Percentiles rank a stretch among this genome's conserved stretches.
phyloP scores from a whole-genome alignment of 2,888 invertebrate genomes.

The Ariolimax columbianus region DNA sequence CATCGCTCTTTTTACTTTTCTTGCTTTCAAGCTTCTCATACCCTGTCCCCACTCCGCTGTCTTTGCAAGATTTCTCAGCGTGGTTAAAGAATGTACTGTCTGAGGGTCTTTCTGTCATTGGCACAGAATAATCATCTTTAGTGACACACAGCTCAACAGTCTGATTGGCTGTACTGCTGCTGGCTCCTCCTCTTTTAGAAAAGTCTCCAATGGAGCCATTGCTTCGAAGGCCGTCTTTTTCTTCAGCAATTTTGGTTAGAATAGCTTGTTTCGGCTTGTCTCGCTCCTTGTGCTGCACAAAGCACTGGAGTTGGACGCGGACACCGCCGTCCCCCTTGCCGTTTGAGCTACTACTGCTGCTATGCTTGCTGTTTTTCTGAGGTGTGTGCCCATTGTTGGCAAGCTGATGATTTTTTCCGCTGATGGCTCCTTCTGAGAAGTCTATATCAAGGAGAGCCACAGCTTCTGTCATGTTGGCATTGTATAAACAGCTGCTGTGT shows the following conservation, averaged over 20 bases:
- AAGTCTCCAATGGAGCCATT: conserved; percentile 32
- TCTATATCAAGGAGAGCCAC: conserved; percentile 73
- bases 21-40: conserved; percentile 54
- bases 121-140: conserved; percentile 54
- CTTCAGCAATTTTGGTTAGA: conserved; percentile 72
- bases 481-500: conserved; percentile 66
- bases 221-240: conserved; percentile 61
- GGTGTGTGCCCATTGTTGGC: conserved; percentile 47
- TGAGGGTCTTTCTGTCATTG: conserved; percentile 62
- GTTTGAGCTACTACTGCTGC: conserved; percentile 37
- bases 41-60: conserved; percentile 36
- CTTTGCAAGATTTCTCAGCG: conserved; percentile 65
- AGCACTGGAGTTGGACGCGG: conserved; percentile 66
- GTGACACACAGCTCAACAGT: conserved; percentile 54
- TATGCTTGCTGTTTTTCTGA: conserved; percentile 29
- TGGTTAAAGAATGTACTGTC: conserved; percentile 69
- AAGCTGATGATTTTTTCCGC: conserved; percentile 59
- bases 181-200: conserved; percentile 35
- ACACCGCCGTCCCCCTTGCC: conserved; percentile 31
- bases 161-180: conserved; percentile 31
- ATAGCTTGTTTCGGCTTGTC: conserved; percentile 70
- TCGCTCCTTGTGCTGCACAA: conserved; percentile 69
- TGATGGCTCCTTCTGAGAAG: conserved; percentile 66
- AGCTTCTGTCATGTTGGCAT: conserved; percentile 70
- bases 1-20: conserved; percentile 69